A percentile compares a stretch with the other conserved stretches of the same genome.
phyloP scores from a whole-genome alignment of 2,797 vertebrate genomes.

The Brachymystax lenok region DNA sequence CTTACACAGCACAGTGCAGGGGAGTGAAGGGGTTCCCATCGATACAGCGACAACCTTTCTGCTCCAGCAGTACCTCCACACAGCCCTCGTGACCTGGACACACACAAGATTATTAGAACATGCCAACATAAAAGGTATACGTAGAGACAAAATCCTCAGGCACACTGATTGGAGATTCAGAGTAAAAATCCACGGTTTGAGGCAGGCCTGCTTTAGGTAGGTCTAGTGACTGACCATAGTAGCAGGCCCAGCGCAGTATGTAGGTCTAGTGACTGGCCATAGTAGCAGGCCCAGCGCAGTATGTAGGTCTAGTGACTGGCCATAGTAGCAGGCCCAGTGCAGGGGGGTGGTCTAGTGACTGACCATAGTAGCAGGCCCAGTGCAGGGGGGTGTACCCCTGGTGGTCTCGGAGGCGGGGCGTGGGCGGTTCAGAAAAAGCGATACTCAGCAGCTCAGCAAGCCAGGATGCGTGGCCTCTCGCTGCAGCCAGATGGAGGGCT shows the following conservation, averaged over 20 bases:
- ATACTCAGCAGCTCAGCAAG: constrained; percentile 80
- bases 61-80: constrained; percentile 94
- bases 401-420: constrained; percentile 80
- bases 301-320: too few relatives aligned
- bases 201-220: not conserved
- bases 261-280: constrained; percentile 29
- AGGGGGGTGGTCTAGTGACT: constrained; percentile 75
- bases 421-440: constrained; percentile 75
- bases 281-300: constrained; percentile 96
- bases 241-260: too few relatives aligned
- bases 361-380: constrained; percentile 90
- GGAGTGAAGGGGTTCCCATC: constrained; percentile 93
- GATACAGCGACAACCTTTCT: constrained; percentile 86
- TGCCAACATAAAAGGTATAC: not conserved
- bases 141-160: not conserved
- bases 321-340: constrained; percentile 95
- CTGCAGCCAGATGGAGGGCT: constrained; percentile 90
- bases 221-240: constrained; percentile 69
- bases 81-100: constrained; percentile 91
- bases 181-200: too few relatives aligned
- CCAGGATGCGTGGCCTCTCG: constrained; percentile 91
- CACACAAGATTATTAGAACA: not conserved
- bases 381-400: constrained; percentile 93
- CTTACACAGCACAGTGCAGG: constrained; percentile 96
- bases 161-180: not conserved